Conservation (phyloP, 2,797 vertebrate species). For the Bradypodion ventrale region DNA sequence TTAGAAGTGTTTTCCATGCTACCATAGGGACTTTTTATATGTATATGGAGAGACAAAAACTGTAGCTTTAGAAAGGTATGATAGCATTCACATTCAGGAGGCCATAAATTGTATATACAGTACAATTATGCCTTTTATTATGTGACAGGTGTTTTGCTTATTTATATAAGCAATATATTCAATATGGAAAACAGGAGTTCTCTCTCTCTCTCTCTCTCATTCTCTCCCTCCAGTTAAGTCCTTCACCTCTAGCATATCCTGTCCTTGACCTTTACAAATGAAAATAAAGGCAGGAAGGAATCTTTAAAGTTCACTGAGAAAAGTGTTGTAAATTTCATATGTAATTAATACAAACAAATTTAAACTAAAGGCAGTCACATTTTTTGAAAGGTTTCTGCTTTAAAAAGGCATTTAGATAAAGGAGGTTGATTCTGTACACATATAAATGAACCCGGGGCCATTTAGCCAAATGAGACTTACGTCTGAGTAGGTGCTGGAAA, state of each 20-base stretch:
- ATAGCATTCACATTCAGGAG: slow-evolving; percentile 49
- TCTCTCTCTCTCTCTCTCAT: too few relatives aligned
- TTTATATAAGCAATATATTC: slow-evolving; percentile 54
- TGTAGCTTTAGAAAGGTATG: slow-evolving; percentile 57
- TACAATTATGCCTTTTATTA: slow-evolving; percentile 57
- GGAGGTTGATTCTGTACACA: neutral
- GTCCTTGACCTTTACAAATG: slow-evolving; percentile 51
- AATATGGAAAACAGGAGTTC: slow-evolving; percentile 33
- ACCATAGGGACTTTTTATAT: slow-evolving; percentile 66
- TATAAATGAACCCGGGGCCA: neutral
- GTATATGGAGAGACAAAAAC: slow-evolving; percentile 41
- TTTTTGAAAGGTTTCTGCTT: neutral
- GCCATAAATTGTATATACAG: slow-evolving; percentile 54
- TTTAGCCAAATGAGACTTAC: neutral
- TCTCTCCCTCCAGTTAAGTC: slow-evolving; percentile 43
- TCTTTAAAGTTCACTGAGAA: slow-evolving; percentile 46
- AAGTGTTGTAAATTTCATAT: slow-evolving; percentile 16
- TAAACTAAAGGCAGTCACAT: neutral
- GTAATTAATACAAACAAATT: slow-evolving; percentile 19
- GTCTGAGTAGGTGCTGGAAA: neutral
- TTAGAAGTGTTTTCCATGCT: slow-evolving; percentile 66
- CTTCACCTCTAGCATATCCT: slow-evolving; percentile 38
- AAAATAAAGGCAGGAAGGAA: slow-evolving; percentile 36
- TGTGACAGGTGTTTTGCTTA: slow-evolving; percentile 44
- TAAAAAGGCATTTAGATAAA: neutral